A percentile compares a stretch with the other conserved stretches of the same genome.
phyloP scores from a whole-genome alignment of 1,140 invertebrate species.

The Himalopsyche phryganea region DNA sequence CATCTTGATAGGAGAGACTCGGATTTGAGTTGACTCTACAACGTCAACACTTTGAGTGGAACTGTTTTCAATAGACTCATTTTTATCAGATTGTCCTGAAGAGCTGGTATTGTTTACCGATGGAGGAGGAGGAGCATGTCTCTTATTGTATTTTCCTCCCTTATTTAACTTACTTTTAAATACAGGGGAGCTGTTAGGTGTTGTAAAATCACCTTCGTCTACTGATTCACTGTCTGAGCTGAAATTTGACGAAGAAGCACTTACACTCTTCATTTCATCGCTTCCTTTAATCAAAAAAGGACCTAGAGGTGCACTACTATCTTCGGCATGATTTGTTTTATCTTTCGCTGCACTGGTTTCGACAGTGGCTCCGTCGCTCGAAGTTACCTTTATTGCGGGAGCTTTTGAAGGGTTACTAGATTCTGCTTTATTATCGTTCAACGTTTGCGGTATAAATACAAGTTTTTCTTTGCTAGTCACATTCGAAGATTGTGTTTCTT shows the following conservation, averaged over 20 bases:
- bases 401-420: not conserved
- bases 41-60: slow-evolving; percentile 3
- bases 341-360: no score
- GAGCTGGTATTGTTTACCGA: not conserved
- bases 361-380: not conserved
- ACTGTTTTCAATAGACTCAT: slow-evolving; percentile 5
- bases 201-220: slow-evolving; percentile 49
- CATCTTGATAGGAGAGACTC: not conserved
- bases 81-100: slow-evolving; percentile 8
- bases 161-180: slow-evolving; percentile 40
- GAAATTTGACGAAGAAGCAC: slow-evolving; percentile 25
- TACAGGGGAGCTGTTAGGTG: slow-evolving; percentile 48
- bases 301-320: not conserved
- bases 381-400: not conserved
- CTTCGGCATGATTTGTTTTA: not conserved
- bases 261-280: slow-evolving; percentile 13
- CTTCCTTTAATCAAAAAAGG: slow-evolving; percentile 4
- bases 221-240: slow-evolving; percentile 32
- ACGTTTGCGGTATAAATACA: not conserved
- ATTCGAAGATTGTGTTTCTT: not conserved
- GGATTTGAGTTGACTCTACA: not conserved
- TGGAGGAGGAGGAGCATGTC: slow-evolving; percentile 46
- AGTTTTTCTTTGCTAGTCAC: not conserved
- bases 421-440: not conserved
- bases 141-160: slow-evolving; percentile 46